These are phyloP conservation scores for Protonemura montana DNA, from an alignment of 2,888 invertebrate genomes.

Conservation along the genomic window DNA sequence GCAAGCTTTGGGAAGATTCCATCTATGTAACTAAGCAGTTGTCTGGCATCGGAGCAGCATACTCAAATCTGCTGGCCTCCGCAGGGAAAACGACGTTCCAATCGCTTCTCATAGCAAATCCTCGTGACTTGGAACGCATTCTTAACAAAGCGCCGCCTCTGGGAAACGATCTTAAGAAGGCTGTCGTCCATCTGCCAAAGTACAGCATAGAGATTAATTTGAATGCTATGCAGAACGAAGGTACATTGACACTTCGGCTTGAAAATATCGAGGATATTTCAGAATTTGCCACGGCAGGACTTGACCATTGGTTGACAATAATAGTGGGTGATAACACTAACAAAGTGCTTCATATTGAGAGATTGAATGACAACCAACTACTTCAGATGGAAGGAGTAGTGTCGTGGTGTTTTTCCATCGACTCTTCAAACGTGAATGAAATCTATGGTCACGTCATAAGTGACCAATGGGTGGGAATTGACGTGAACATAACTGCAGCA, in stretches of 20 bases:
- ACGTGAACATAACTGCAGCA: constrained; percentile 35
- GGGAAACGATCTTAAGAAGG: constrained; percentile 71
- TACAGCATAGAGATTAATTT: constrained; percentile 61
- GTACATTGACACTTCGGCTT: constrained; percentile 56
- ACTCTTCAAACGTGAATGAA: constrained; percentile 58
- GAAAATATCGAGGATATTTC: constrained; percentile 62
- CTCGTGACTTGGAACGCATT: constrained; percentile 79
- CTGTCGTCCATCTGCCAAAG: constrained; percentile 69
- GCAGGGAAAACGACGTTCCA: constrained; percentile 74
- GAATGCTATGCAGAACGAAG: constrained; percentile 41
- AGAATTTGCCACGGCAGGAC: constrained; percentile 63
- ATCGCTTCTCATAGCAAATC: constrained; percentile 70
- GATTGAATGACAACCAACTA: constrained; percentile 50
- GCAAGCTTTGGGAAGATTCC: constrained; percentile 80
- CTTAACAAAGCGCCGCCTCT: constrained; percentile 77
- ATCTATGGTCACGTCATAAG: constrained; percentile 67
- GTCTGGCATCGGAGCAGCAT: constrained; percentile 72
- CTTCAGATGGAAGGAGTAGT: constrained; percentile 21
- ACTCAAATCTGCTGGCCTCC: constrained; percentile 69
- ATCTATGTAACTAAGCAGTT: constrained; percentile 73
- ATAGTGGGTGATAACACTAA: constrained; percentile 73
- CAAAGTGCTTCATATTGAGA: constrained; percentile 64
- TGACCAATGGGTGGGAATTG: constrained; percentile 60
- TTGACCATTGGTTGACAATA: constrained; percentile 65
- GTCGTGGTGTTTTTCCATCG: constrained; percentile 57